Evolutionary conservation across 2,113 vertebrate species (phyloP), one percentile per base, ranked within the genome.

Genomic region (Pseudorasbora parva): DNA sequence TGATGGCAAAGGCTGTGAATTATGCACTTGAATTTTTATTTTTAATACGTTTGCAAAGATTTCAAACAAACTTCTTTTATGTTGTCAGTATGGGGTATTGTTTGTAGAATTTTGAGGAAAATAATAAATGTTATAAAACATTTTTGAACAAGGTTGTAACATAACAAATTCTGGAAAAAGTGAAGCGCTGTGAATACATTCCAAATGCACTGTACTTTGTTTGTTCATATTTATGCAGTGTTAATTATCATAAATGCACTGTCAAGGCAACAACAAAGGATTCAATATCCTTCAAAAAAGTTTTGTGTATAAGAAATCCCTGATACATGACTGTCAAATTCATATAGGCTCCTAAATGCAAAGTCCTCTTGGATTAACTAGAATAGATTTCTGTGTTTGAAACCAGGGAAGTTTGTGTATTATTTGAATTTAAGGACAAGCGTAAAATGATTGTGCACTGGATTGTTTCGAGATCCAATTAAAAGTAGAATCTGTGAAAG

Each of bases 381-480:
- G 11, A 78, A 78, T 17, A 3, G 6, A 10, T 62, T 77, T 56
- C 49, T 37, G 49, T 30, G 30, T 77, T 59, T 77, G 7, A 77
- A 59, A 43, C 33, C 30, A 77, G 11, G 15, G 75, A 59, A 8
- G 21, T 12, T 60, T 45, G 56, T 9, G n/a, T 78, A 27, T 17
- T 41, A 45, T 59, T 47, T 27, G 2, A 33, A n/a, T 64, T n/a
- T 79, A 49, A 64, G 43, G 41, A 64, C 23, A 60, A n/a, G 37
- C 7, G 30, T 8, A 27, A 77, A 30, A 37, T 68, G 21, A 76
- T 37, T 77, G 21, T 69, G 83, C 75, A 83, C 7, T n/a, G 43
- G 69, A 79, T 64, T 68, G 78, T 57, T 82, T 88, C 82, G 56
- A 86, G 83, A 85, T 78, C 62, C 15, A 78, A 85, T 71, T 86